A percentile compares a stretch with the other conserved stretches of the same genome.
Conservation (phyloP, 2,888 invertebrate genomes). For the Lamproptera curius region DNA sequence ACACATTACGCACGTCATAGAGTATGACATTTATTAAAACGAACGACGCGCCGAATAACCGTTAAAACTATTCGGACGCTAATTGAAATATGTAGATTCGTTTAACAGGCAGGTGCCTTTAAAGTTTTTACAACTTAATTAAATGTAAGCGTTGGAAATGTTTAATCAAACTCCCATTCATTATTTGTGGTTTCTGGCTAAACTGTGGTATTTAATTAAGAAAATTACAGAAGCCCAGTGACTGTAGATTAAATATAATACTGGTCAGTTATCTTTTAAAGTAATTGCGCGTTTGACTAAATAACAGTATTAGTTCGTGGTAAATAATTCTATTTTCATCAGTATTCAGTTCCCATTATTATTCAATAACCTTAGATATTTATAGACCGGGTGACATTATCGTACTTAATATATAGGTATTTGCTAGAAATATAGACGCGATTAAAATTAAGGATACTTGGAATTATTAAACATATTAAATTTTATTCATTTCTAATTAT, state of each 20-base stretch:
- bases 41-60: slow-evolving; percentile 1
- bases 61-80: slow-evolving; percentile 11
- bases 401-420: too few relatives aligned
- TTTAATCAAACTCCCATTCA: slow-evolving; percentile 5
- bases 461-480: too few relatives aligned
- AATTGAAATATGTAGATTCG: slow-evolving; percentile 17
- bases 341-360: too few relatives aligned
- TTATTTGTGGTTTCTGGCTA: slow-evolving; percentile 1
- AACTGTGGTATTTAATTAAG: slow-evolving; percentile 5
- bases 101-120: slow-evolving; percentile 11
- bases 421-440: too few relatives aligned
- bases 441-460: too few relatives aligned
- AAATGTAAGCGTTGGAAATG: slow-evolving; percentile 1
- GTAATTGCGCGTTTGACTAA: too few relatives aligned
- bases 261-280: neutral
- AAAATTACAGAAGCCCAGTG: slow-evolving; percentile 1
- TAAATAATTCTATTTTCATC: too few relatives aligned
- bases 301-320: too few relatives aligned
- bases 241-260: neutral
- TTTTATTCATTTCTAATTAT: too few relatives aligned
- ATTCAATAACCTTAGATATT: too few relatives aligned
- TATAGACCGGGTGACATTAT: too few relatives aligned
- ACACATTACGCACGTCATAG: slow-evolving; percentile 1
- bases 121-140: slow-evolving; percentile 15
- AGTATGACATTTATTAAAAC: slow-evolving; percentile 13